A percentile compares a stretch with the other conserved stretches of the same genome.
Conservation (phyloP, 1,140 invertebrate genomes). For the Caenorhabditis briggsae region DNA sequence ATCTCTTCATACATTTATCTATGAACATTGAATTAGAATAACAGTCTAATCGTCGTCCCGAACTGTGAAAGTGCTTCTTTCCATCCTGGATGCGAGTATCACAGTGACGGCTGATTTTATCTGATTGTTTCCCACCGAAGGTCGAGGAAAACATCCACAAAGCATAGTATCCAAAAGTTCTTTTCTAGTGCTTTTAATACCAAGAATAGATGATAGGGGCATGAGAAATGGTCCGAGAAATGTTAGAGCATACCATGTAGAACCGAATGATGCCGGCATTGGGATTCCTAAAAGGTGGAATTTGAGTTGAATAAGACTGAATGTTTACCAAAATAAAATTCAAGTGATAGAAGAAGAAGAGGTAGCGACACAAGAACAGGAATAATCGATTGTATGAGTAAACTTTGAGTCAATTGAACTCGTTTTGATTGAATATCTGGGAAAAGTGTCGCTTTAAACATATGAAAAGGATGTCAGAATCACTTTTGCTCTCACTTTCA, state of each 20-base stretch:
- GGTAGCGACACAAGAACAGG: constrained; percentile 43
- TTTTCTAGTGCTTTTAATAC: constrained; percentile 6
- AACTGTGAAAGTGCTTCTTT: constrained; percentile 27
- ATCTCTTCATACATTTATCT: background rate
- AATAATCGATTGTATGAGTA: constrained; percentile 44
- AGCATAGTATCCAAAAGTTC: constrained; percentile 13
- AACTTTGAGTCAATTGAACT: constrained; percentile 41
- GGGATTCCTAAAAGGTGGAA: constrained; percentile 25
- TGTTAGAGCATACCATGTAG: constrained; percentile 35
- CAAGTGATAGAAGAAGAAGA: background rate
- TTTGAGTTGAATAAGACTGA: background rate
- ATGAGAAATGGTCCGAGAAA: constrained; percentile 48
- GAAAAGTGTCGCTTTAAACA: background rate
- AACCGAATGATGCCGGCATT: constrained; percentile 19
- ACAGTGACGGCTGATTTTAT: constrained; percentile 8
- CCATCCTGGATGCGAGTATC: background rate
- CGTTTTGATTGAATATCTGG: constrained; percentile 40
- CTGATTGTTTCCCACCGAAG: background rate
- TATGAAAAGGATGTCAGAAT: background rate
- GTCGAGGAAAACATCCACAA: constrained; percentile 16
- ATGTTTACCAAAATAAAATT: constrained; percentile 49
- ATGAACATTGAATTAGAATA: background rate
- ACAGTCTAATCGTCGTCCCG: constrained; percentile 20
- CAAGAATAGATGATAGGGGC: constrained; percentile 45
- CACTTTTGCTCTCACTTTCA: constrained; percentile 44